Evolutionary conservation across 2,797 vertebrate species (phyloP).

Genomic region (Anas flavirostris): DNA sequence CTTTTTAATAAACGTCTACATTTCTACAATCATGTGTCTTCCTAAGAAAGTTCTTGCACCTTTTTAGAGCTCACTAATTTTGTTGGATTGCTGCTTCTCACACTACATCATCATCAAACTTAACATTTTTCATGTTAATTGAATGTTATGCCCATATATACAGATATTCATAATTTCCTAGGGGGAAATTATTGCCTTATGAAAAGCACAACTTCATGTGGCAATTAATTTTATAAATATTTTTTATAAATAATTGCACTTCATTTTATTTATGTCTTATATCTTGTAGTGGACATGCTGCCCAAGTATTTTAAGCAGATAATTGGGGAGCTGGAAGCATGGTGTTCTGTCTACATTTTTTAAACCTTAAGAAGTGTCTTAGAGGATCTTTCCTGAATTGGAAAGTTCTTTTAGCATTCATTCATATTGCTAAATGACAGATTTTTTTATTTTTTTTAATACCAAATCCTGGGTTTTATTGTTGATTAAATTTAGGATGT

Average conservation of each 20-base stretch:
- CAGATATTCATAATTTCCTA: constrained; percentile 38
- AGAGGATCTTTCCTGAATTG: neutral
- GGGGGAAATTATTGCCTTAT: neutral
- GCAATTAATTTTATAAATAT: neutral
- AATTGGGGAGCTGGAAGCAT: neutral
- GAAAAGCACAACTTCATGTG: neutral
- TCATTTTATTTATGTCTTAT: neutral
- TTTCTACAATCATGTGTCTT: neutral
- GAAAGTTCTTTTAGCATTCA: neutral
- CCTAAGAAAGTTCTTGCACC: neutral
- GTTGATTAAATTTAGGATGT: neutral
- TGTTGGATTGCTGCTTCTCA: neutral
- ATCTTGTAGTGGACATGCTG: too few relatives aligned
- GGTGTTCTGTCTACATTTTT: neutral
- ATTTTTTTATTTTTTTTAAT: neutral
- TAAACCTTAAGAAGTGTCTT: neutral
- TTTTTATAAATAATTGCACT: neutral
- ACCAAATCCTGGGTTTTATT: neutral
- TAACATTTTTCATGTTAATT: constrained; percentile 33
- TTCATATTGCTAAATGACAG: neutral
- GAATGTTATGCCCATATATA: neutral
- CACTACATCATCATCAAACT: neutral
- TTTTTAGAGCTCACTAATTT: constrained; percentile 3
- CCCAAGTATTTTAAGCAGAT: neutral
- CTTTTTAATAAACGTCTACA: neutral